Base-by-base conservation (phyloP, 2,888 invertebrate genomes). In the Rosalia funebris region DNA sequence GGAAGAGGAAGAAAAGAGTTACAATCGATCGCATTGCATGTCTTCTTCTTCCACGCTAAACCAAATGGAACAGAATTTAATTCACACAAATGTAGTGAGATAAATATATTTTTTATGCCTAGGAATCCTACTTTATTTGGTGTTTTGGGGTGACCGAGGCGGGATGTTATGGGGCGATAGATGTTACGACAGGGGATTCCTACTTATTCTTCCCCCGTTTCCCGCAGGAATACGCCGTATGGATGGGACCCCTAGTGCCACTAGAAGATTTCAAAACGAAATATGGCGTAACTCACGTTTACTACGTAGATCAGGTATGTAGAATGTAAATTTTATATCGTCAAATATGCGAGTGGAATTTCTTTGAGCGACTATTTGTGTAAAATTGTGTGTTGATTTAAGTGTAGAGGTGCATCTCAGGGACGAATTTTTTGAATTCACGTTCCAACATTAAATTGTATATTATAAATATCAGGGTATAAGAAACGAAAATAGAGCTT, bases 121-220 rank as follows among this genome's bases (percentile, higher is more conserved):
- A 96, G 92, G 99, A 99, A 82, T 93, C 98, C 0, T 99, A 92
- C 79, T 99, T 99, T 77, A 96, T 94, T 78, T 99, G 98, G 94
- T 79, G 91, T 1, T 96, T 97, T 81, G 99, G 98, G 9, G 96
- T 95, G 0, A 69, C 70, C 1, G 98, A 98, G 76, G 93, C 96
- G 0, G 95, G 91, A 50, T 98, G 92, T 77, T 96, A 87, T 80
- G 97, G 97, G 42, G 91, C 90, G 1, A 81, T 98, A 36, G 90
- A 93, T 66, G 87, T 95, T 0, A 83, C 83, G 7, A 88, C 88
- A 1, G 90, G 90, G 0, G 84, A 85, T 17, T 83, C 91, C 0
- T 83, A 89, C 55, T 82, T 99, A 15, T 98, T 98, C 84, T 89
- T 96, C 10, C 97, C 96, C 0, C 86, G 89, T 47, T 84, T 96